Conservation (phyloP, 2,888 invertebrate genomes). For the Macrosiphum euphorbiae region DNA sequence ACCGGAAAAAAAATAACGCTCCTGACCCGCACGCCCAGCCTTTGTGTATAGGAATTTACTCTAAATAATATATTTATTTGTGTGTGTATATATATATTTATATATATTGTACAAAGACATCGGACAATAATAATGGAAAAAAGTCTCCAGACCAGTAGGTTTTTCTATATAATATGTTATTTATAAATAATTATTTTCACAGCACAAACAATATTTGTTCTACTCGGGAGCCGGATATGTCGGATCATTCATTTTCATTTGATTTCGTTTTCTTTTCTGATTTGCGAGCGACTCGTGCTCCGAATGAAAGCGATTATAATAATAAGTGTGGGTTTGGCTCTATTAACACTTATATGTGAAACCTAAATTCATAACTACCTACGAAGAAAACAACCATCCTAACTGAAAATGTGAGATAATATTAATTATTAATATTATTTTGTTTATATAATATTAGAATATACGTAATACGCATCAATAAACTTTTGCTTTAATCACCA, state of each 20-base stretch:
- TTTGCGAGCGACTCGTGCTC: not conserved
- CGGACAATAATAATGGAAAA: not conserved
- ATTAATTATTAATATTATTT: not conserved
- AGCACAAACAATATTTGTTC: not conserved
- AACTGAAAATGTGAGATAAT: not conserved
- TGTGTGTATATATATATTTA: not conserved
- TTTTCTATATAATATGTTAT: not conserved
- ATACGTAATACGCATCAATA: not conserved
- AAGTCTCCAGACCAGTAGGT: not conserved
- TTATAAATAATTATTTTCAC: not conserved
- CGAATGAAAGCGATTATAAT: not conserved
- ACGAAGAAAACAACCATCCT: not conserved
- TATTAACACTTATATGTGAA: not conserved
- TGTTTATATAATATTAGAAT: not conserved
- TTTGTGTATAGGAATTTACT: not conserved
- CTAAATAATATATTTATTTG: not conserved
- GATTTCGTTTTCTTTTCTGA: not conserved
- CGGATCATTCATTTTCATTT: not conserved
- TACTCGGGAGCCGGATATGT: not conserved
- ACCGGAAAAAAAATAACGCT: slow-evolving; percentile 3
- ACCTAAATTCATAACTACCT: not conserved
- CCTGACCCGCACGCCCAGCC: not conserved
- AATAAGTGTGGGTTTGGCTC: not conserved
- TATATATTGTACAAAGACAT: not conserved
- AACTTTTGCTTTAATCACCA: not conserved